Conservation (phyloP, 2,888 invertebrate species). For the Ormia ochracea region DNA sequence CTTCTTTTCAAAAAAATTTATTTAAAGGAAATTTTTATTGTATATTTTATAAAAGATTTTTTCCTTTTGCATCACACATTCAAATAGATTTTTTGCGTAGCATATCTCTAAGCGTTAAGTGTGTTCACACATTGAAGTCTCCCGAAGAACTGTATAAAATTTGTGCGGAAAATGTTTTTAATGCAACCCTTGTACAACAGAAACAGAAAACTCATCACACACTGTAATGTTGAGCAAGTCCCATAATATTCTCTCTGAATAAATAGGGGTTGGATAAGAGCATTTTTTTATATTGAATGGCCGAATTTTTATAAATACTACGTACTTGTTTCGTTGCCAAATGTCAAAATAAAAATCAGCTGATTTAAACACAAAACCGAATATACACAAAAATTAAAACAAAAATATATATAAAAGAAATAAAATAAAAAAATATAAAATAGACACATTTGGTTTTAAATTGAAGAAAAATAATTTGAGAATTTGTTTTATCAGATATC, state of each 20-base stretch:
- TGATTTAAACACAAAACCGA: too few species aligned
- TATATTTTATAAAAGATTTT: background rate
- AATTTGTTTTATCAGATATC: too few species aligned
- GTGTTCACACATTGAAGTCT: slow-evolving; percentile 69
- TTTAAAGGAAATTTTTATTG: background rate
- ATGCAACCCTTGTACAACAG: slow-evolving; percentile 63
- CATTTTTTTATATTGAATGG: too few species aligned
- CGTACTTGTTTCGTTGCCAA: too few species aligned
- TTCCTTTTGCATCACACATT: background rate
- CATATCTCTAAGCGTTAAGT: slow-evolving; percentile 32
- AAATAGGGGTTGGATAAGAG: slow-evolving; percentile 59
- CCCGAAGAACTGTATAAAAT: slow-evolving; percentile 70
- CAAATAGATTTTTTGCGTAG: slow-evolving; percentile 1
- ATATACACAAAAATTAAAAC: too few species aligned
- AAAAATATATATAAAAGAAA: too few species aligned
- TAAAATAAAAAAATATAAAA: too few species aligned
- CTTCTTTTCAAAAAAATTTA: background rate
- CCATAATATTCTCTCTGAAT: slow-evolving; percentile 22
- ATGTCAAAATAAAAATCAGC: too few species aligned
- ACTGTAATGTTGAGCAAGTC: slow-evolving; percentile 57
- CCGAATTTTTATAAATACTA: too few species aligned
- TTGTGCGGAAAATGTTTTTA: slow-evolving; percentile 63
- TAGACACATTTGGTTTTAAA: too few species aligned
- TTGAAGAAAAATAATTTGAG: too few species aligned
- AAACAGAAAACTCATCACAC: slow-evolving; percentile 37